Conservation (phyloP, 1,140 invertebrate genomes). For the Araneus ventricosus region DNA sequence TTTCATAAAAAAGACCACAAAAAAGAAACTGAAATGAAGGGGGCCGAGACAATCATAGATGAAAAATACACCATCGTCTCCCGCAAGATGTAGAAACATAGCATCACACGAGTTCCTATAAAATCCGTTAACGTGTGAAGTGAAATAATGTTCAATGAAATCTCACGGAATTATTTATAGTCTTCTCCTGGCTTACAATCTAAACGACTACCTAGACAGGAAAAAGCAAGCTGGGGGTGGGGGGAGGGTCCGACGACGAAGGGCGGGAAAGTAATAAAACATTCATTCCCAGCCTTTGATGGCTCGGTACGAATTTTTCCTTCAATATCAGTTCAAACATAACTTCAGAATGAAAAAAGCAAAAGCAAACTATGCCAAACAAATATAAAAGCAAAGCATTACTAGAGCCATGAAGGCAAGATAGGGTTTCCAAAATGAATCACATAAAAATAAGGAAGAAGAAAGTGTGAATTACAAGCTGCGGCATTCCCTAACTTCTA, state of each 20-base stretch:
- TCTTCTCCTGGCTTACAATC: slow-evolving; percentile 11
- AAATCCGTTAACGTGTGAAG: slow-evolving; percentile 33
- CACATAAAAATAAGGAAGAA: slow-evolving; percentile 34
- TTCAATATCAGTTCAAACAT: slow-evolving; percentile 36
- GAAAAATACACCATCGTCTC: slow-evolving; percentile 6
- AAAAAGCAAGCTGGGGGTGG: not conserved
- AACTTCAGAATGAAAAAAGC: slow-evolving; percentile 33
- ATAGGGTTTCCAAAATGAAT: slow-evolving; percentile 18
- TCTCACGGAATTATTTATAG: slow-evolving; percentile 50
- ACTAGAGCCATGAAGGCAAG: not conserved
- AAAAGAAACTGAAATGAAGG: not conserved
- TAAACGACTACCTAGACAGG: slow-evolving; percentile 30
- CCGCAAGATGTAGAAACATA: not conserved
- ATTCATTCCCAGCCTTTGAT: slow-evolving; percentile 33
- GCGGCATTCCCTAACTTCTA: slow-evolving; percentile 21
- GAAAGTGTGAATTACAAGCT: slow-evolving; percentile 32
- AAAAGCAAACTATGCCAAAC: not conserved
- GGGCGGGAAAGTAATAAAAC: slow-evolving; percentile 10
- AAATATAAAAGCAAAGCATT: not conserved
- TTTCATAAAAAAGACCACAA: not conserved
- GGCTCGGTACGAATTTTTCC: not conserved
- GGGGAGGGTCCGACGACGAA: not conserved
- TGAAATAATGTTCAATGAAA: slow-evolving; percentile 49
- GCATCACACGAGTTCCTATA: slow-evolving; percentile 9
- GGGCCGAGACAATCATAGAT: not conserved